Evolutionary conservation across 53 echinoderm and acorn worm species (phyloP), one percentile per base, ranked within the genome.

Genomic region (Temnopleurus reevesii): DNA sequence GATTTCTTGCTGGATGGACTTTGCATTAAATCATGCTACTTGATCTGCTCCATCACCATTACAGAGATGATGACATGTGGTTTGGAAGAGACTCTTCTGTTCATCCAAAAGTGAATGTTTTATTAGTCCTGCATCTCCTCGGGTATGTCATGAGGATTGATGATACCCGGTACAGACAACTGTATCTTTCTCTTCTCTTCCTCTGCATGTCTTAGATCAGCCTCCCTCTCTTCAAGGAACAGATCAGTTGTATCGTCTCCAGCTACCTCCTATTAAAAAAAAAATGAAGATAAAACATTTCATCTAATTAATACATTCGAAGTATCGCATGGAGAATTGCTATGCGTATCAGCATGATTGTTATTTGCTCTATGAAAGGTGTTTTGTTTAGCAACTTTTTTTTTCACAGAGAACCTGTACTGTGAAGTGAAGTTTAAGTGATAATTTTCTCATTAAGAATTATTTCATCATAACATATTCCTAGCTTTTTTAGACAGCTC

Each of bases 141-240:
- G 17, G 97, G 95, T 92, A 97, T 97, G 89, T 97, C 97, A 44
- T 97, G 97, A 79, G 97, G 97, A 86, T 97, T 97, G 76, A 97
- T 95, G 81, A 97, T 97, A 31, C 97, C 97, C 0, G 97, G 97
- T 17, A 97, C 97, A 28, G 97, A 95, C 85, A 97, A 46, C 89
- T 97, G 97, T 15, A 97, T 92, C 81, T 97, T 97, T 38, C 93
- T 94, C 79, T 97, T 97, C 90, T 97, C 97, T 46, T 97, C 95
- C 71, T 91, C 93, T 1, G 97, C 97, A 53, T 94, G 97, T 46
- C 90, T 95, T 24, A 97, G 92, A 49, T 91, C 93, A 19, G 93
- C 90, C 66, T 97, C 97, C 54, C 97, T 88, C 65, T 97, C 97
- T 56, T 97, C 97, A 9, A 97, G 77, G 84, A 95, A 97, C 43